These are phyloP conservation scores for Strigops habroptila DNA, from an alignment of 2,113 vertebrate genomes.

Conservation along the genomic window DNA sequence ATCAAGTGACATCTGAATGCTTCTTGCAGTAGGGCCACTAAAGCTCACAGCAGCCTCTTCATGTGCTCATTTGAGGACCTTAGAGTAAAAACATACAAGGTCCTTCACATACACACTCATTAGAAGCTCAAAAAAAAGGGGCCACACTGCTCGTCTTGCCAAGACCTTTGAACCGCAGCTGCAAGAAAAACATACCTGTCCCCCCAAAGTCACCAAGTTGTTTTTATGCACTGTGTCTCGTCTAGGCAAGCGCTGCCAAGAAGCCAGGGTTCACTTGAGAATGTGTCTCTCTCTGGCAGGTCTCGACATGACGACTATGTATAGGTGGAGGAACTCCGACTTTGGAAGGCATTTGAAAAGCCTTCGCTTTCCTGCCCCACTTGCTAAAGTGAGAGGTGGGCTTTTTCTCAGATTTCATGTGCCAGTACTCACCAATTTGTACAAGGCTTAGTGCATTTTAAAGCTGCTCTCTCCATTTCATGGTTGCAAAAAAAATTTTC, in stretches of 20 bases:
- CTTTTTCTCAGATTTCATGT: slow-evolving; percentile 87
- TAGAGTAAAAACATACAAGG: slow-evolving; percentile 84
- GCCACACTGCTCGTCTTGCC: slow-evolving; percentile 99
- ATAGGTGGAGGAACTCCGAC: slow-evolving; percentile 94
- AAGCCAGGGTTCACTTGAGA: slow-evolving; percentile 97
- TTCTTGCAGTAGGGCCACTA: slow-evolving; percentile 99
- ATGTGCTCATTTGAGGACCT: slow-evolving; percentile 93
- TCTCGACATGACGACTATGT: slow-evolving; percentile 99
- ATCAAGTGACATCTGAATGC: slow-evolving; percentile 99
- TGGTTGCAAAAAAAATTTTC: slow-evolving; percentile 79
- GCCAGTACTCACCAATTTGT: slow-evolving; percentile 98
- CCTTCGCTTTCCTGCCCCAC: slow-evolving; percentile 83
- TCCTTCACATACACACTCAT: slow-evolving; percentile 90
- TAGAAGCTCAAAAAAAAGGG: slow-evolving; percentile 90
- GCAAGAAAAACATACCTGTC: slow-evolving; percentile 87
- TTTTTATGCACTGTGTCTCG: slow-evolving; percentile 86
- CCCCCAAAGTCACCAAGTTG: slow-evolving; percentile 84
- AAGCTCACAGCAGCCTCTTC: slow-evolving; percentile 94
- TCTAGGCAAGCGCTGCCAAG: slow-evolving; percentile 99
- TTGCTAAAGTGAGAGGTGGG: slow-evolving; percentile 82
- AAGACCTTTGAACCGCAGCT: slow-evolving; percentile 93
- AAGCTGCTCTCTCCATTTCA: slow-evolving; percentile 96
- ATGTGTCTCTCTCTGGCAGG: slow-evolving; percentile 98
- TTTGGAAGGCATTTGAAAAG: slow-evolving; percentile 75
- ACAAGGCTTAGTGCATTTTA: slow-evolving; percentile 86